These are phyloP conservation scores for Naso thynnoides DNA, from an alignment of 2,797 vertebrate species.

Conservation along the genomic window DNA sequence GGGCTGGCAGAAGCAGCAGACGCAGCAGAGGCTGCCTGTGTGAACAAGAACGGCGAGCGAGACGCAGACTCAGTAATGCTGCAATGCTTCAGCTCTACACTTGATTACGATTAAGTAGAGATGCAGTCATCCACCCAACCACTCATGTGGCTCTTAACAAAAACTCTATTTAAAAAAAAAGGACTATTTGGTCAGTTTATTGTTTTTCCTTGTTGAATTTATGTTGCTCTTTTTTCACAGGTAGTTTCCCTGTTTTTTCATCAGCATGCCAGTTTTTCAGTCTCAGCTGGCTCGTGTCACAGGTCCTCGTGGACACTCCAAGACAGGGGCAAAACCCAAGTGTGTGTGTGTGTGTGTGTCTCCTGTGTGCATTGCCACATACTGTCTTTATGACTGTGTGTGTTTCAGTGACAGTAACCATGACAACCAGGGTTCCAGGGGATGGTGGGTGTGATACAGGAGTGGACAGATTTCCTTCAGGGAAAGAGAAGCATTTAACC, in stretches of 20 bases:
- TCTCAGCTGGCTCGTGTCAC: conserved; percentile 37
- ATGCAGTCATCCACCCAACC: neutral
- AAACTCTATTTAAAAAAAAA: neutral
- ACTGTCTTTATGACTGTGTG: conserved; percentile 12
- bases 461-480: conserved; percentile 55
- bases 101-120: neutral
- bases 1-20: too few relatives aligned
- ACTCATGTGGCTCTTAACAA: neutral
- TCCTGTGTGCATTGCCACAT: too few relatives aligned
- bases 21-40: too few relatives aligned
- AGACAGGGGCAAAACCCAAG: conserved; percentile 33
- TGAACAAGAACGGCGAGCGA: too few relatives aligned
- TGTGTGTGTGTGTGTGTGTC: conserved; percentile 11
- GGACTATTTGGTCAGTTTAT: neutral
- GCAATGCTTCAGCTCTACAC: neutral
- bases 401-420: conserved; percentile 56
- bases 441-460: conserved; percentile 35
- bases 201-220: neutral
- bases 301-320: conserved; percentile 25
- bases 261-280: conserved; percentile 15
- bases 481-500: conserved; percentile 59
- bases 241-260: neutral
- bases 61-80: too few relatives aligned
- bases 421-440: conserved; percentile 53
- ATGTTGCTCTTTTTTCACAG: neutral